Evolutionary conservation across 2,797 vertebrate species (phyloP).

Genomic region (Manis crassicaudata): DNA sequence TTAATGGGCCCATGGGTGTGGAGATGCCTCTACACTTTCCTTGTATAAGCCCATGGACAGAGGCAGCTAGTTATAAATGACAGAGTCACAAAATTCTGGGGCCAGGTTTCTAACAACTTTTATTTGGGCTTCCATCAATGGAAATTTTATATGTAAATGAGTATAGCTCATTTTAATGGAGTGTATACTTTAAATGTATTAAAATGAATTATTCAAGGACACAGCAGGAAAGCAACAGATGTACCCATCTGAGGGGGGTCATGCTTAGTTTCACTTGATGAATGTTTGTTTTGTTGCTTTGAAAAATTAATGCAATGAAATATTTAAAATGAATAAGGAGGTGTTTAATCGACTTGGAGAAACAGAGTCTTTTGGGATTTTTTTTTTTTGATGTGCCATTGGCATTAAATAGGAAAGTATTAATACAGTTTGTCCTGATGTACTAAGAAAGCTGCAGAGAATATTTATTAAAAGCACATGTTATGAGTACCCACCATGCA

Average conservation of each 20-base stretch:
- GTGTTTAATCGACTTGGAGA: slow-evolving; percentile 83
- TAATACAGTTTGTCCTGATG: slow-evolving; percentile 37
- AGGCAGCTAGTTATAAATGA: slow-evolving; percentile 45
- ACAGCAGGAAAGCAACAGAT: slow-evolving; percentile 86
- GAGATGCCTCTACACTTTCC: not conserved
- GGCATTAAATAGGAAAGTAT: slow-evolving; percentile 67
- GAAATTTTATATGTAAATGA: slow-evolving; percentile 77
- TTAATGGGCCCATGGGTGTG: not conserved
- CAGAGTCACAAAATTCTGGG: not conserved
- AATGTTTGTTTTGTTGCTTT: slow-evolving; percentile 89
- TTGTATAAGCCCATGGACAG: slow-evolving; percentile 19
- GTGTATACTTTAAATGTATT: slow-evolving; percentile 84
- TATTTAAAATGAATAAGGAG: slow-evolving; percentile 87
- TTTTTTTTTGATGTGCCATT: slow-evolving; percentile 53
- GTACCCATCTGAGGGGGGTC: slow-evolving; percentile 84
- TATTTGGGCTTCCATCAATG: slow-evolving; percentile 66
- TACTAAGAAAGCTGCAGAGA: slow-evolving; percentile 49
- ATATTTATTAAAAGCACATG: not conserved
- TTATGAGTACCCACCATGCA: not conserved
- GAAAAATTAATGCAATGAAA: slow-evolving; percentile 89
- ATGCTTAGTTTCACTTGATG: slow-evolving; percentile 89
- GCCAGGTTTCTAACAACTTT: slow-evolving; percentile 48
- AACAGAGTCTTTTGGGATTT: slow-evolving; percentile 74
- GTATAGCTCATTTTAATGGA: slow-evolving; percentile 81
- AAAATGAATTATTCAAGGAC: slow-evolving; percentile 88